These are phyloP conservation scores for Microtus ochrogaster DNA, from an alignment of 2,113 vertebrate genomes.

Conservation along the genomic window DNA sequence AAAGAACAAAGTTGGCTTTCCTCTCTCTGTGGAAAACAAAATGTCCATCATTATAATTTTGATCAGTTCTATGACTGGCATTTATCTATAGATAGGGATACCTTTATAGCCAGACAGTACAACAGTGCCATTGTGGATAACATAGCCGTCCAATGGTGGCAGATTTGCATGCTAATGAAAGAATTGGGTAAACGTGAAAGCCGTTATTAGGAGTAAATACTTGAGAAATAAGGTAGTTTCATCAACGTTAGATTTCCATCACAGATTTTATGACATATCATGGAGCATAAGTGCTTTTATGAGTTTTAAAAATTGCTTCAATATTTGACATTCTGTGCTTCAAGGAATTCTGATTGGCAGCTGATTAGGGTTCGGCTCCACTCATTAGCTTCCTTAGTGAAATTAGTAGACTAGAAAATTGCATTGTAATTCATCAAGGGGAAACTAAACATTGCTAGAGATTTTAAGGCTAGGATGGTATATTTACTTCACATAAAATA, in stretches of 20 bases:
- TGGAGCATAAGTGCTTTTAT: constrained; percentile 86
- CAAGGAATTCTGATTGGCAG: constrained; percentile 95
- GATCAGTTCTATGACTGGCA: constrained; percentile 84
- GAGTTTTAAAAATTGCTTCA: constrained; percentile 88
- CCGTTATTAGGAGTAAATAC: constrained; percentile 81
- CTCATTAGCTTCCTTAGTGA: constrained; percentile 95
- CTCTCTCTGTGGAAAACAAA: neutral
- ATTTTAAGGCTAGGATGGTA: constrained; percentile 82
- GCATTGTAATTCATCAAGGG: constrained; percentile 91
- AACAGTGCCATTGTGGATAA: neutral
- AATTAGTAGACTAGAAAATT: constrained; percentile 96
- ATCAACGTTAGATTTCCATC: constrained; percentile 84
- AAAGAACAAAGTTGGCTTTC: neutral
- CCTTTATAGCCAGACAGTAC: constrained; percentile 77
- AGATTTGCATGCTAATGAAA: constrained; percentile 87
- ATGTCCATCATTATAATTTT: constrained; percentile 29
- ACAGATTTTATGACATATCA: constrained; percentile 83
- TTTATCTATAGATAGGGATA: constrained; percentile 87
- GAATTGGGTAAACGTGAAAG: constrained; percentile 81
- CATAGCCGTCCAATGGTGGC: constrained; percentile 83
- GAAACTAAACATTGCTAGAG: constrained; percentile 84
- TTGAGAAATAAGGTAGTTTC: constrained; percentile 85
- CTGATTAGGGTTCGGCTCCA: constrained; percentile 96
- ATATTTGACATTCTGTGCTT: constrained; percentile 93
- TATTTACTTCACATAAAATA: constrained; percentile 85